Base-by-base conservation (phyloP, 2,113 vertebrate species). In the Shinisaurus crocodilurus region DNA sequence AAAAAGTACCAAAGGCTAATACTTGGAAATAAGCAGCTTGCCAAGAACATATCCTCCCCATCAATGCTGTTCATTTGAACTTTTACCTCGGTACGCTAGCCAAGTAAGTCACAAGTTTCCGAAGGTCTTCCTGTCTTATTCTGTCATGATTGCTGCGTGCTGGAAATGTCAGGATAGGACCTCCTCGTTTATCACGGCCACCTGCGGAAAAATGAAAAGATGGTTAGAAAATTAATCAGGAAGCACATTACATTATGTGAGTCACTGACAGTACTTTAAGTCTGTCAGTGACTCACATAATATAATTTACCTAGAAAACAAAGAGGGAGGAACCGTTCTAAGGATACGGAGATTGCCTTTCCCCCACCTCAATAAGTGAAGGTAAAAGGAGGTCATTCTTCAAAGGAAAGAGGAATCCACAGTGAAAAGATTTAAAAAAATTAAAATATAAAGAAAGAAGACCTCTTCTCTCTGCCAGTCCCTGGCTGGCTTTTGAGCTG, bases 141-240 rank as follows among this genome's bases (percentile, higher is more conserved):
- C 99, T 98, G 97, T 99, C 99, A 27, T 99, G 99, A 97, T 99
- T 99, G 95, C 99, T 99, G 87, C 99, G 97, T 90, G 99, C 98
- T 85, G 99, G 99, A 95, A 99, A 99, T 67, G 98, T 99, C 97
- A 99, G 94, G 96, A 99, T 99, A 37, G 99, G 99, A 93, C 99
- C 99, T 60, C 99, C 99, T 98, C 99, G 97, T 95, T 99, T 99
- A 96, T 99, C 99, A 92, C 99, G 98, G 90, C 99, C 99, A 95
- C 99, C 99, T 99, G 97, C 7, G 88, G 90, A 91, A 60, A 96
- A 95, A 82, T 92, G 20, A 96, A 90, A 57, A 48, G 65, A 40
- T 84, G 94, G 92, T 95, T 95, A 94, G 93, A 96, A 96, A 93
- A 97, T 94, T 82, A 76, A 92, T 25, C 77, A 94, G 93, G 94